A percentile compares a stretch with the other conserved stretches of the same genome.
Conservation (phyloP, 1,140 invertebrate species). For the Magallana ariakensis region DNA sequence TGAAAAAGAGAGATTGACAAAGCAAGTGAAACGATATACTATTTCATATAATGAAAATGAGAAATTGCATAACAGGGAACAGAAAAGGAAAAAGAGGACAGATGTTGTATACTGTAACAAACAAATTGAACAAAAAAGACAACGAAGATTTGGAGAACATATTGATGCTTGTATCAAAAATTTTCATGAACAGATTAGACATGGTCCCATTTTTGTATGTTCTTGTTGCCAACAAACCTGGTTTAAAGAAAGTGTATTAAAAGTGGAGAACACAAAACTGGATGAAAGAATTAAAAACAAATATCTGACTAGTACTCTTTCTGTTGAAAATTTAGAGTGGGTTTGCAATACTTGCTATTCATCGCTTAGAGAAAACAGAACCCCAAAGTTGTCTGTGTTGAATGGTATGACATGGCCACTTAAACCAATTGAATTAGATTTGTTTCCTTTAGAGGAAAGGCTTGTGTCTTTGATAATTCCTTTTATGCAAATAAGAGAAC, state of each 20-base stretch:
- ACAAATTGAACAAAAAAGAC: conserved; percentile 8
- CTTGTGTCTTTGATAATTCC: conserved; percentile 40
- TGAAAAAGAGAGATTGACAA: conserved; percentile 33
- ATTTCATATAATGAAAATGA: background rate
- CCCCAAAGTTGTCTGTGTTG: conserved; percentile 33
- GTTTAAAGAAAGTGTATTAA: conserved; percentile 22
- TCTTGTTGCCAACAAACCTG: conserved; percentile 40
- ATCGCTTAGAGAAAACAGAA: conserved; percentile 7
- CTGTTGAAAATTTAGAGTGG: conserved; percentile 38
- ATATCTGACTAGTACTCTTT: conserved; percentile 1
- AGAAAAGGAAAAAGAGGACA: background rate
- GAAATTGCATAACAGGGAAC: conserved; percentile 8
- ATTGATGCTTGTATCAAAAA: conserved; percentile 7
- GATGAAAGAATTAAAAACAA: background rate
- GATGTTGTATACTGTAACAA: background rate
- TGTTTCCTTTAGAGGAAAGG: conserved; percentile 46
- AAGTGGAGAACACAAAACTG: background rate
- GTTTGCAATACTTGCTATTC: conserved; percentile 41
- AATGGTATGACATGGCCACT: conserved; percentile 40
- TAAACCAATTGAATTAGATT: conserved; percentile 31
- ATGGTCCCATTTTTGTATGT: conserved; percentile 46
- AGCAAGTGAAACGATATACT: background rate
- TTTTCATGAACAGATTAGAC: conserved; percentile 38
- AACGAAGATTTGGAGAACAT: background rate
- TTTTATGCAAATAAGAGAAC: conserved; percentile 42